Evolutionary conservation across 2,797 vertebrate species (phyloP).

Genomic region (Hipposideros larvatus): DNA sequence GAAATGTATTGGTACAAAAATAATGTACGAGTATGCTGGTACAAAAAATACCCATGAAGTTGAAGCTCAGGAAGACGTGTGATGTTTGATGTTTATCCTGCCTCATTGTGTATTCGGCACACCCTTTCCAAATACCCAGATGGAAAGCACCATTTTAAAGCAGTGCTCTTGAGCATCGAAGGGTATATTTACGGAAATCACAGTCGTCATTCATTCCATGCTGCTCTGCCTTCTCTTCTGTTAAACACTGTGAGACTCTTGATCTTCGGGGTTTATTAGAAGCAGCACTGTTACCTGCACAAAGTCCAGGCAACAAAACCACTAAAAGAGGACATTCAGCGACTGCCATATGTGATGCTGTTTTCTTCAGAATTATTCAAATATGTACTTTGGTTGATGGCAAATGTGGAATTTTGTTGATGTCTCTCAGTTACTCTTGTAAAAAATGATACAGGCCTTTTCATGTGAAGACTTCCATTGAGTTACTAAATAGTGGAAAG

Average conservation of each 20-base stretch:
- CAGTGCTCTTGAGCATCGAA: neutral
- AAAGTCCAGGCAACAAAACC: slow-evolving; percentile 1
- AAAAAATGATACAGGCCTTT: neutral
- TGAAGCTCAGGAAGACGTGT: neutral
- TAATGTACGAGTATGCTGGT: neutral
- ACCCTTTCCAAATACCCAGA: neutral
- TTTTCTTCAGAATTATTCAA: slow-evolving; percentile 1
- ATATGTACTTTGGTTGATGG: neutral
- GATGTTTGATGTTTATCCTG: neutral
- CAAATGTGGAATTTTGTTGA: neutral
- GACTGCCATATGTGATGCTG: neutral
- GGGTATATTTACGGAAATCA: neutral
- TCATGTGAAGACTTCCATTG: rapidly evolving
- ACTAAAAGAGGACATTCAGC: neutral
- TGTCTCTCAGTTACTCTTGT: neutral
- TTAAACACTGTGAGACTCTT: neutral
- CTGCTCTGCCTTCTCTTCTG: neutral
- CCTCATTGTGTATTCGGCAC: neutral
- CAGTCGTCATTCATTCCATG: neutral
- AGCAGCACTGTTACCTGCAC: neutral
- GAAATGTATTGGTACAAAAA: neutral
- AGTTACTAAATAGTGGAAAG: neutral
- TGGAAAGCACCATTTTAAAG: neutral
- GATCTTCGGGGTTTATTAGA: slow-evolving; percentile 29
- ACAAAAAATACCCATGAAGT: neutral